Percentiles rank a stretch among this genome's conserved stretches.
Evolutionary conservation across 2,797 vertebrate genomes (phyloP).

Genomic region (Neoniphon sammara): DNA sequence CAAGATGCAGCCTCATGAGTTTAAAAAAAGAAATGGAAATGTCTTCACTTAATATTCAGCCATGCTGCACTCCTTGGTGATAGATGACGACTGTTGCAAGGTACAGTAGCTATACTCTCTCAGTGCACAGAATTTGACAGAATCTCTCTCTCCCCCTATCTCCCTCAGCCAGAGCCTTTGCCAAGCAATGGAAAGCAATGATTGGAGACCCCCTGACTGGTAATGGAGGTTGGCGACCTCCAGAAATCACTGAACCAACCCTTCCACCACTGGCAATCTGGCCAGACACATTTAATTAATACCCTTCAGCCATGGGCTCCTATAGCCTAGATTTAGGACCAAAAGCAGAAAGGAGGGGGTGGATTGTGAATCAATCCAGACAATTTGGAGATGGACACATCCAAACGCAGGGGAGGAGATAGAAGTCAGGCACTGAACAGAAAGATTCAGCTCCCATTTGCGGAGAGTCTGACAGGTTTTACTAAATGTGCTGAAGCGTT

Average conservation of each 20-base stretch:
- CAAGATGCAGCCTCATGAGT: background rate
- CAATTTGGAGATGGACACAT: constrained; percentile 1
- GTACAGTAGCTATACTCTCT: constrained; percentile 29
- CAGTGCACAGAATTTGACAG: constrained; percentile 26
- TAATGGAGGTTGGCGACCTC: constrained; percentile 42
- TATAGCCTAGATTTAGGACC: constrained; percentile 7
- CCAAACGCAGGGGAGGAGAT: background rate
- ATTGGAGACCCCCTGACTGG: constrained; percentile 22
- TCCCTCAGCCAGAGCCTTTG: constrained; percentile 13
- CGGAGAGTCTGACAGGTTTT: too few relatives aligned
- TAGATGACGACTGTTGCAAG: constrained; percentile 30
- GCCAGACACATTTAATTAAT: constrained; percentile 25
- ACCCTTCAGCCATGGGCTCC: background rate
- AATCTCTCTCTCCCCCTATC: constrained; percentile 2
- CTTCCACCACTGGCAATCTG: constrained; percentile 16
- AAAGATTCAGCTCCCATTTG: too few relatives aligned
- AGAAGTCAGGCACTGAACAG: background rate
- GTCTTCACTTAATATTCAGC: constrained; percentile 44
- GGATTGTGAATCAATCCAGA: constrained; percentile 1
- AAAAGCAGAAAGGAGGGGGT: background rate
- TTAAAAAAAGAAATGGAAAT: constrained; percentile 16
- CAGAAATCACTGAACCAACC: constrained; percentile 32
- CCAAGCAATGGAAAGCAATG: constrained; percentile 27
- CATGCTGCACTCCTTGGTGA: constrained; percentile 29
- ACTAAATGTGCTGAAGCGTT: background rate